phyloP scores from a whole-genome alignment of 2,113 vertebrate species.

The Todiramphus saurophagus region DNA sequence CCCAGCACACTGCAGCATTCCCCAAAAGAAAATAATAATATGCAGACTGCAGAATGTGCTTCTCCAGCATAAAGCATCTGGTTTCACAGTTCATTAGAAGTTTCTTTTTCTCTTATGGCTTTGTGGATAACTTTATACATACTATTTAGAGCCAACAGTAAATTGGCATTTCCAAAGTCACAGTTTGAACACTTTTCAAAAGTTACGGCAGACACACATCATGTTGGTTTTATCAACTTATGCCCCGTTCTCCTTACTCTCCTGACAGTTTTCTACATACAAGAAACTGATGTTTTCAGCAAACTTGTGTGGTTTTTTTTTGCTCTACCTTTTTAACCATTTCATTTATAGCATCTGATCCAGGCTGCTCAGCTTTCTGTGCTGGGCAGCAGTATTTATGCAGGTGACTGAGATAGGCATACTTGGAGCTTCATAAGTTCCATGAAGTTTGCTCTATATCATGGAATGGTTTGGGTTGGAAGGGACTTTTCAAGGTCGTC shows the following conservation, averaged over 20 bases:
- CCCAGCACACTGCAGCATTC: background rate
- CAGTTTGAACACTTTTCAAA: background rate
- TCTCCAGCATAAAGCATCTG: constrained; percentile 52
- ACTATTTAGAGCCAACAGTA: background rate
- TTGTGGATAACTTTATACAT: background rate
- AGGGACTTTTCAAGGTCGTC: background rate
- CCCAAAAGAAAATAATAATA: background rate
- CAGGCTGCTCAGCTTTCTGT: background rate
- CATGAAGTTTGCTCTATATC: background rate
- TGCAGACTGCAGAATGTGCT: constrained; percentile 1
- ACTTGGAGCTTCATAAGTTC: background rate
- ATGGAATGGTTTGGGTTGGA: background rate
- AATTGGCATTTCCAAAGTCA: background rate
- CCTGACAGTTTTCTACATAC: background rate
- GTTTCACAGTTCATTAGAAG: constrained; percentile 22
- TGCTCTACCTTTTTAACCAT: background rate
- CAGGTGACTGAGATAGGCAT: background rate
- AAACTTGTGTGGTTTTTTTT: background rate
- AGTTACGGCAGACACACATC: background rate
- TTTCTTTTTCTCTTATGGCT: constrained; percentile 14
- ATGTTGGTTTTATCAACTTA: background rate
- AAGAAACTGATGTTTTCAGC: background rate
- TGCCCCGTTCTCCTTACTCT: background rate
- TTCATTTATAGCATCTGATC: background rate
- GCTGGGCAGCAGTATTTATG: background rate